Conservation (phyloP, 1,140 invertebrate genomes). For the Phthorimaea operculella region DNA sequence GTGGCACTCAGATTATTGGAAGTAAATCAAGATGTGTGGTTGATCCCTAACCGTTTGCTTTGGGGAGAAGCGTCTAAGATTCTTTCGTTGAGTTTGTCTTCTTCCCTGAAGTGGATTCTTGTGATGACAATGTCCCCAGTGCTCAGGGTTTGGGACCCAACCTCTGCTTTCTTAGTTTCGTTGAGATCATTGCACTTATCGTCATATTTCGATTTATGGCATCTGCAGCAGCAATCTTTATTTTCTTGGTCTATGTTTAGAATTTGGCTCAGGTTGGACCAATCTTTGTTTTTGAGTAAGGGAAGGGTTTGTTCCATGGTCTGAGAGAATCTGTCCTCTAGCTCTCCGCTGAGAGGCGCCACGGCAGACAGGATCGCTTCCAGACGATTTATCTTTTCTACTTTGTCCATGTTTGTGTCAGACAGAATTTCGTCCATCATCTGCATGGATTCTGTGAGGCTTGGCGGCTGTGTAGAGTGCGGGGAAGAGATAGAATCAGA, state of each 20-base stretch:
- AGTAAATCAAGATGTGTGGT: slow-evolving; percentile 58
- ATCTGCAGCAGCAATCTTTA: slow-evolving; percentile 68
- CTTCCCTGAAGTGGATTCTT: slow-evolving; percentile 85
- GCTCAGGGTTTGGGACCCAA: slow-evolving; percentile 84
- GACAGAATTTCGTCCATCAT: slow-evolving; percentile 87
- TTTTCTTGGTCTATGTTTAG: slow-evolving; percentile 51
- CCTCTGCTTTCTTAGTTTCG: slow-evolving; percentile 61
- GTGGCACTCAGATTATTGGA: slow-evolving; percentile 58
- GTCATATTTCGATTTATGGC: slow-evolving; percentile 58
- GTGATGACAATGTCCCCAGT: slow-evolving; percentile 95
- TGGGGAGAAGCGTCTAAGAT: slow-evolving; percentile 62
- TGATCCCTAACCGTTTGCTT: slow-evolving; percentile 52
- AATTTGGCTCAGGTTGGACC: slow-evolving; percentile 61
- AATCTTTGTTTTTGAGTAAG: slow-evolving; percentile 64
- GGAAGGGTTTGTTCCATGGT: slow-evolving; percentile 64
- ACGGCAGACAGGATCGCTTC: slow-evolving; percentile 86
- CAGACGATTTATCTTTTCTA: slow-evolving; percentile 88
- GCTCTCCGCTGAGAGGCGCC: slow-evolving; percentile 68
- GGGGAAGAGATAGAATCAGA: slow-evolving; percentile 80
- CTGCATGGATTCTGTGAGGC: slow-evolving; percentile 91
- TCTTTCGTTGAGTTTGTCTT: slow-evolving; percentile 70
- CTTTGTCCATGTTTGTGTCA: slow-evolving; percentile 83
- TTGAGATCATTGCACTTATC: slow-evolving; percentile 61
- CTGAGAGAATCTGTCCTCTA: slow-evolving; percentile 61
- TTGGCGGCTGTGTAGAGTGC: slow-evolving; percentile 82